phyloP scores from a whole-genome alignment of 2,797 vertebrate species.

The Trachurus trachurus region DNA sequence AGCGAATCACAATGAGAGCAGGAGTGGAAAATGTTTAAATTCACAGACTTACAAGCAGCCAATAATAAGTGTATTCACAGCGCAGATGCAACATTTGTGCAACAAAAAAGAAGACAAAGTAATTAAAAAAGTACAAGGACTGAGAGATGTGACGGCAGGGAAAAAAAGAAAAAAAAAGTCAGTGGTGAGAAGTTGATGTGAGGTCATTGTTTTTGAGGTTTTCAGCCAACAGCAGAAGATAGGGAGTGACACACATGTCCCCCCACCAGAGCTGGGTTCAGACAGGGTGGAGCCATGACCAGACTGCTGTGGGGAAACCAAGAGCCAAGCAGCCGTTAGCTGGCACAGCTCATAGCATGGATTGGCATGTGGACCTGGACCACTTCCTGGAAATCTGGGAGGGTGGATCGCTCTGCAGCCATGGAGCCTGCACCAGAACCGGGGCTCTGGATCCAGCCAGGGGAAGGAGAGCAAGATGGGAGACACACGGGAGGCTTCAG shows the following conservation, averaged over 20 bases:
- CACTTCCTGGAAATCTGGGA: constrained; percentile 71
- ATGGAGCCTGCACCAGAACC: constrained; percentile 26
- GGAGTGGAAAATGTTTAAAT: constrained; percentile 27
- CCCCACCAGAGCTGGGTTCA: constrained; percentile 29
- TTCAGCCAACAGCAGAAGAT: constrained; percentile 15
- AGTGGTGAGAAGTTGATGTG: constrained; percentile 8
- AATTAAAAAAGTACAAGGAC: constrained; percentile 24
- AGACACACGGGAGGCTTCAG: constrained; percentile 36
- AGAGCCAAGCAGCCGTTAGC: constrained; percentile 55
- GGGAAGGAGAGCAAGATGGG: constrained; percentile 37
- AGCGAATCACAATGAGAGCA: constrained; percentile 23
- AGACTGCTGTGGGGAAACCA: constrained; percentile 42
- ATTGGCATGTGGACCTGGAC: constrained; percentile 58
- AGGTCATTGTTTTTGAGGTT: constrained; percentile 27
- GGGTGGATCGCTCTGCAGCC: constrained; percentile 53
- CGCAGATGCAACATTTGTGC: constrained; percentile 20
- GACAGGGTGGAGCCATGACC: constrained; percentile 37
- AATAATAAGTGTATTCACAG: constrained; percentile 24
- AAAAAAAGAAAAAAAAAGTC: background rate
- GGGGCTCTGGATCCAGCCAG: constrained; percentile 39
- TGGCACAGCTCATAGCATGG: constrained; percentile 57
- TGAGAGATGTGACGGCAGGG: background rate
- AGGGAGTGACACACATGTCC: constrained; percentile 39
- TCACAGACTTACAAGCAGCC: constrained; percentile 10
- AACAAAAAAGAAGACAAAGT: background rate